A percentile compares a stretch with the other conserved stretches of the same genome.
Evolutionary conservation across 2,888 invertebrate species (phyloP).

Genomic region (Baronia brevicornis): DNA sequence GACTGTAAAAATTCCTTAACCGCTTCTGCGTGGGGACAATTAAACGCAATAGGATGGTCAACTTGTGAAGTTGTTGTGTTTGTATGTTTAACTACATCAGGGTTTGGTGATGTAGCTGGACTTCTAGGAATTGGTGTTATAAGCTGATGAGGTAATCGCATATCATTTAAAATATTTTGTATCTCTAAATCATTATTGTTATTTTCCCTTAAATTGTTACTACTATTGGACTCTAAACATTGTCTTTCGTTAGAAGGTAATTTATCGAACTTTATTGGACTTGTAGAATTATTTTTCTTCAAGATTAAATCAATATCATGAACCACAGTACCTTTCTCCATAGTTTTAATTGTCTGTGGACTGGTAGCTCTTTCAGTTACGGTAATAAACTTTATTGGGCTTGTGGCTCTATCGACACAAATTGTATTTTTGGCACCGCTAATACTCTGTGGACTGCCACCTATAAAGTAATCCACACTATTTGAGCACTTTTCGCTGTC

Average conservation of each 20-base stretch:
- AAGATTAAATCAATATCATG: too few species aligned
- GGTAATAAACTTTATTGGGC: conserved; percentile 27
- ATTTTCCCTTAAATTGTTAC: conserved; percentile 27
- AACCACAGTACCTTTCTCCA: too few species aligned
- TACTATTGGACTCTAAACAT: conserved; percentile 40
- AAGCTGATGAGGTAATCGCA: conserved; percentile 34
- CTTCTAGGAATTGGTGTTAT: conserved; percentile 50
- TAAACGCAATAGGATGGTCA: conserved; percentile 6
- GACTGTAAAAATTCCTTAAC: conserved; percentile 24
- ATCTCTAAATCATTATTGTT: conserved; percentile 41
- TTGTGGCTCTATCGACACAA: conserved; percentile 24
- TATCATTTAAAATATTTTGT: conserved; percentile 42
- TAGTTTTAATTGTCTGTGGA: too few species aligned
- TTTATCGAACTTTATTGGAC: conserved; percentile 8
- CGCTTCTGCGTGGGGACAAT: conserved; percentile 28
- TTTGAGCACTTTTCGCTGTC: conserved; percentile 48
- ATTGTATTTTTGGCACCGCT: conserved; percentile 18
- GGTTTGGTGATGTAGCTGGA: conserved; percentile 28
- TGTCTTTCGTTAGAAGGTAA: conserved; percentile 14
- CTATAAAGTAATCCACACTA: conserved; percentile 46
- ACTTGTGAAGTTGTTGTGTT: conserved; percentile 6
- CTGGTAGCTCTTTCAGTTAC: conserved; percentile 20
- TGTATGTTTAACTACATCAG: too few species aligned
- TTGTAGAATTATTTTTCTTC: background rate
- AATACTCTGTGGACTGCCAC: conserved; percentile 22